Evolutionary conservation across 2,113 vertebrate species (phyloP).

Genomic region (Meriones unguiculatus): DNA sequence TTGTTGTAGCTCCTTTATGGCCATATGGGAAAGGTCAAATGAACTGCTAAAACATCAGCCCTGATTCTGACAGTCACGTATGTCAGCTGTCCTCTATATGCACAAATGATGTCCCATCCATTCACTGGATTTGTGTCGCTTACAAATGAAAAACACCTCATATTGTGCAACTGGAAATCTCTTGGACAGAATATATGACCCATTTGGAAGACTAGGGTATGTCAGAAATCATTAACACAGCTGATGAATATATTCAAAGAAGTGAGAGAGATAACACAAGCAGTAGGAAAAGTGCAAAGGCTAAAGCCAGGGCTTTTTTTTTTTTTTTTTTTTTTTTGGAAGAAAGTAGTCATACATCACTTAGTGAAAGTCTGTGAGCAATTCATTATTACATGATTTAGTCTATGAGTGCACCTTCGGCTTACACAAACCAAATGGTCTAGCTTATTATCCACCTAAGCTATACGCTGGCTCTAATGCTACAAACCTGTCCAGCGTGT

Average conservation of each 20-base stretch:
- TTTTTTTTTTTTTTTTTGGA: neutral
- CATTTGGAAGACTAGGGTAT: neutral
- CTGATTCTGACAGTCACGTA: neutral
- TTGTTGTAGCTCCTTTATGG: neutral
- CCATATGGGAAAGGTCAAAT: neutral
- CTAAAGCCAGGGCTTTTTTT: neutral
- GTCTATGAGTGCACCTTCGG: neutral
- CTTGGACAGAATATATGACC: neutral
- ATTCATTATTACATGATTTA: neutral
- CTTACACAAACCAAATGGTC: neutral
- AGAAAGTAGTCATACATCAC: neutral
- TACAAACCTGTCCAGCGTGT: neutral
- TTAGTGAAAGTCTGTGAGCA: neutral
- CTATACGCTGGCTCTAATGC: neutral
- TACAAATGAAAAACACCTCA: neutral
- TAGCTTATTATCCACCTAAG: neutral
- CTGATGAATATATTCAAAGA: neutral
- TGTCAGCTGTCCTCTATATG: neutral
- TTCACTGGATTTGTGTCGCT: conserved; percentile 8
- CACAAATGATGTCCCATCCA: conserved; percentile 1
- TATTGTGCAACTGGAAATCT: neutral
- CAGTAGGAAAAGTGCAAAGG: neutral
- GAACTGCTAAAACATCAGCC: neutral
- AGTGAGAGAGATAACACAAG: neutral
- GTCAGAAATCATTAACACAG: neutral